A percentile compares a stretch with the other conserved stretches of the same genome.
phyloP scores from a whole-genome alignment of 2,797 vertebrate species.

The Acropternis orthonyx region DNA sequence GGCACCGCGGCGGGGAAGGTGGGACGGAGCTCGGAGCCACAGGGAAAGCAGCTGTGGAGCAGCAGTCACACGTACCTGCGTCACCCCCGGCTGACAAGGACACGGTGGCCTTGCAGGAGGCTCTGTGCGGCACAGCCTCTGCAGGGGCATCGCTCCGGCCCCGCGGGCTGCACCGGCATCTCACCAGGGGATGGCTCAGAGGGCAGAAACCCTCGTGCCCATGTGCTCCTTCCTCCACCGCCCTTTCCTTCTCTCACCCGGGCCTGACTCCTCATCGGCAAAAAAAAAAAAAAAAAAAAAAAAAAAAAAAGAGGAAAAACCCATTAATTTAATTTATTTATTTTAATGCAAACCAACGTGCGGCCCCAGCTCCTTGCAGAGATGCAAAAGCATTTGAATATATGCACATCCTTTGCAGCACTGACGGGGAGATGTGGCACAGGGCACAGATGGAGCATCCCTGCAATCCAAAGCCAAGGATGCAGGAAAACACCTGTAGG shows the following conservation, averaged over 20 bases:
- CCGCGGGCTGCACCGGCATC: neutral
- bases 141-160: neutral
- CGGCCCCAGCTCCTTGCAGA: constrained; percentile 42
- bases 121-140: neutral
- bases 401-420: neutral
- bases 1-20: neutral
- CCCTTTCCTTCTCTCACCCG: neutral
- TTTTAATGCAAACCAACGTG: neutral
- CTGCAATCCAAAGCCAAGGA: neutral
- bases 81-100: constrained; percentile 16
- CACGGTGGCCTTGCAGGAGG: neutral
- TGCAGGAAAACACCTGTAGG: neutral
- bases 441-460: neutral
- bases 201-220: neutral
- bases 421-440: neutral
- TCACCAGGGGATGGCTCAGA: fast-evolving
- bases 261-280: neutral
- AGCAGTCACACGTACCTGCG: neutral
- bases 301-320: neutral
- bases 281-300: neutral
- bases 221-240: fast-evolving
- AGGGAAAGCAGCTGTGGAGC: neutral
- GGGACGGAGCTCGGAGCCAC: neutral
- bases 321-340: neutral
- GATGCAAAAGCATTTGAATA: constrained; percentile 32